Base-by-base conservation (phyloP, 2,113 vertebrate species). In the Scomber japonicus region DNA sequence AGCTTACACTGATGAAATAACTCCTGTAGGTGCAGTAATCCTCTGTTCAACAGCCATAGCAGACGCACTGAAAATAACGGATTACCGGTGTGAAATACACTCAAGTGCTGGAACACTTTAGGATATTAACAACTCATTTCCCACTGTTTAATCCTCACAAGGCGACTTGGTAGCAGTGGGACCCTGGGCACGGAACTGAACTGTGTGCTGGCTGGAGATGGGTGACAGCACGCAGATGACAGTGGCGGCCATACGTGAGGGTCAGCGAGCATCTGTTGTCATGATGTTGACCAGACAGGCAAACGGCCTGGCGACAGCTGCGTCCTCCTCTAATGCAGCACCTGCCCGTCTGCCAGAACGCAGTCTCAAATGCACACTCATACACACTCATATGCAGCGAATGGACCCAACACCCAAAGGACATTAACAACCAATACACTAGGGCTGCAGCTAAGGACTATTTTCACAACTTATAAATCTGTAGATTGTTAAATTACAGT, bases 191-290 rank as follows among this genome's bases (percentile, higher is more conserved):
- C 73, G 4, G 7, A 51, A 63, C 65, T 3, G 49, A 65, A 40
- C 51, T 16, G 10, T 0, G 17, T 30, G 55, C 78, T 69, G 78
- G 75, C 78, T 80, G 76, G 71, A 83, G 80, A 68, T 27, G 64
- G 79, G 63, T 16, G 48, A 73, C 81, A 3, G 71, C 13, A 27
- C 24, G 75, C 75, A 80, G 68, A 80, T 75, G 91, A 87, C 80
- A 63, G 81, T 17, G 83, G 77, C 53, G 19, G 64, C 72, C 73
- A 65, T 59, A 73, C 53, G 44, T 12, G 10, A 63, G 87, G 91
- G 92, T 93, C 87, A 83, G 84, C 1, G 67, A 92, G 85, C 93
- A 94, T 91, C 93, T 94, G 94, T 71, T 88, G 87, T 79, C 75
- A 49, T 71, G 84, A 90, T 90, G 92, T 84, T 87, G 86, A 92